Conservation (phyloP, 2,113 vertebrate genomes). For the Anser cygnoides region DNA sequence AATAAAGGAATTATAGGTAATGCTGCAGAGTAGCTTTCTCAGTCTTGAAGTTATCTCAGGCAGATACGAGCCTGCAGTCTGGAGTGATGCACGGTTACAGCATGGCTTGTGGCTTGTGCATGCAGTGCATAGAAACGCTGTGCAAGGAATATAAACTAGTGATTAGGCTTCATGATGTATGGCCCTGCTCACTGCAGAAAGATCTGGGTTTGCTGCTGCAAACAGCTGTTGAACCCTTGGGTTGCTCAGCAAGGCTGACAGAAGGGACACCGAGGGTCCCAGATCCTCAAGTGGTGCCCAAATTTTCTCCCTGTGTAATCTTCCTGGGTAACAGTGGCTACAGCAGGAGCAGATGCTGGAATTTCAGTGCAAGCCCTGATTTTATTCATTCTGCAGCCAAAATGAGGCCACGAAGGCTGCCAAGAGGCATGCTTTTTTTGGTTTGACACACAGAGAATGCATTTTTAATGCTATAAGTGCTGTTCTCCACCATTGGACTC, state of each 20-base stretch:
- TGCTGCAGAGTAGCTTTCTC: background rate
- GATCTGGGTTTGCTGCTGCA: background rate
- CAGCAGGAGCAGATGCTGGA: background rate
- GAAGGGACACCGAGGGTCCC: background rate
- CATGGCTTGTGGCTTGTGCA: background rate
- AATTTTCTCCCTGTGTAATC: background rate
- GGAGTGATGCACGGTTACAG: rapidly evolving
- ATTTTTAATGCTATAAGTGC: conserved; percentile 68
- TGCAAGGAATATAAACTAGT: background rate
- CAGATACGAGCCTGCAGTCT: background rate
- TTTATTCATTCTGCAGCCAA: conserved; percentile 34
- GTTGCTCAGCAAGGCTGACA: background rate
- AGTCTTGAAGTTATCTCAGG: background rate
- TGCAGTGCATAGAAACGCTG: background rate
- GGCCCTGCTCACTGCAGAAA: background rate
- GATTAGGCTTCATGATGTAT: background rate
- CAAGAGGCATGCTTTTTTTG: conserved; percentile 33
- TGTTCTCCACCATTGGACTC: conserved; percentile 30
- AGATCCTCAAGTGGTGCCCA: background rate
- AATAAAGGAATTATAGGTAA: background rate
- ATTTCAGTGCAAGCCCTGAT: background rate
- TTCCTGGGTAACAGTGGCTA: background rate
- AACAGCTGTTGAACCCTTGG: background rate
- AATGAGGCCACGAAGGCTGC: conserved; percentile 51
- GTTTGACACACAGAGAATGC: conserved; percentile 31